Evolutionary conservation across 2,113 vertebrate genomes (phyloP).

Genomic region (Balaeniceps rex): DNA sequence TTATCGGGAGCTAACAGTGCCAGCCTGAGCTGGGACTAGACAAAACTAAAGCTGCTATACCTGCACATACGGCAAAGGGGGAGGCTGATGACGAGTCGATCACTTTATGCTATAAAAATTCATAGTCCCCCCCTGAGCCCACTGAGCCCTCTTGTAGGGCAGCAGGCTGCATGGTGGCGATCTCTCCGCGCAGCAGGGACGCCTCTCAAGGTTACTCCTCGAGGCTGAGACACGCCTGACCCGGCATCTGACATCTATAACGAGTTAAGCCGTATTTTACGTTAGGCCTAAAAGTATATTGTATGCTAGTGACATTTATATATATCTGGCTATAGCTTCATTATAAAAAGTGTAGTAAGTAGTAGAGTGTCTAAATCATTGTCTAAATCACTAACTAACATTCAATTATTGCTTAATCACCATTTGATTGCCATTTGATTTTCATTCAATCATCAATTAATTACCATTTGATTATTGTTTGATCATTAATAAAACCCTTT

Average conservation of each 20-base stretch:
- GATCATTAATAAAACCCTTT: not conserved
- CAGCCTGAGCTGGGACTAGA: not conserved
- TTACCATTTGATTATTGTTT: not conserved
- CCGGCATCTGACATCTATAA: not conserved
- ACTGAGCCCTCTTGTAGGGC: not conserved
- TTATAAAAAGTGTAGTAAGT: not conserved
- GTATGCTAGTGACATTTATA: not conserved
- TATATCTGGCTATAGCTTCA: not conserved
- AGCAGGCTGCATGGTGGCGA: accelerated
- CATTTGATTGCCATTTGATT: not conserved
- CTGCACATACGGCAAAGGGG: not conserved
- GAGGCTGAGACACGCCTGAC: not conserved
- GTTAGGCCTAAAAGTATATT: not conserved
- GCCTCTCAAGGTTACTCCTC: not conserved
- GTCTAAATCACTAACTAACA: not conserved
- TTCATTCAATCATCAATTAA: not conserved
- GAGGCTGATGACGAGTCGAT: not conserved
- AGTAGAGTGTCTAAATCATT: not conserved
- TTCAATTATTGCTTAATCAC: not conserved
- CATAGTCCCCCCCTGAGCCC: too few relatives aligned
- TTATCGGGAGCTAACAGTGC: not conserved
- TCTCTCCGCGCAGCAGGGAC: too few relatives aligned
- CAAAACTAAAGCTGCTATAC: not conserved
- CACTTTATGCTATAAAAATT: not conserved
- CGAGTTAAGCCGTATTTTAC: accelerated